Conservation (phyloP, 1,140 invertebrate species). For the Temnothorax curvispinosus region DNA sequence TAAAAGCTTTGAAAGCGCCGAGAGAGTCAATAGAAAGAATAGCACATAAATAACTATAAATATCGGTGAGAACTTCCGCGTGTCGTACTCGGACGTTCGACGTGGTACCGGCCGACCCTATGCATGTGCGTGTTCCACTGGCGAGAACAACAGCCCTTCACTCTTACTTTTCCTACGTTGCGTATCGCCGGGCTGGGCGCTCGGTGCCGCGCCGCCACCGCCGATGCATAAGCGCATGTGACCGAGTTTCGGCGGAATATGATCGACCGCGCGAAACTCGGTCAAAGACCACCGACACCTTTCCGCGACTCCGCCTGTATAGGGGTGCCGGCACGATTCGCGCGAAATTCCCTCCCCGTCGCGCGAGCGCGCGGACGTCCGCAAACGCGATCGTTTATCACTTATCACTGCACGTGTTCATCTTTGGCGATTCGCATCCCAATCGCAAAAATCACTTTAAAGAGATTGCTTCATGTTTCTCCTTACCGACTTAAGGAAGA, state of each 20-base stretch:
- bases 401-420: neutral
- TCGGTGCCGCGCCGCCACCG: slow-evolving; percentile 54
- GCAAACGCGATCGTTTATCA: neutral
- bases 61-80: neutral
- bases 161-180: slow-evolving; percentile 67
- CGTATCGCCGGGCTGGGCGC: slow-evolving; percentile 33
- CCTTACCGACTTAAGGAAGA: neutral
- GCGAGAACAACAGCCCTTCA: slow-evolving; percentile 56
- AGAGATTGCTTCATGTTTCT: neutral
- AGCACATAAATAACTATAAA: neutral
- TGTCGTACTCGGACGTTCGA: neutral
- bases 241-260: slow-evolving; percentile 75
- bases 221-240: slow-evolving; percentile 74
- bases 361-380: neutral
- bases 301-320: slow-evolving; percentile 58
- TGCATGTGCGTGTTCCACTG: slow-evolving; percentile 44
- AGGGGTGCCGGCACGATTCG: slow-evolving; percentile 47
- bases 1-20: neutral
- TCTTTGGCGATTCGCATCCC: neutral
- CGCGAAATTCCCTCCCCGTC: slow-evolving; percentile 48
- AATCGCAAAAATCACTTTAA: neutral
- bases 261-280: slow-evolving; percentile 76
- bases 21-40: neutral
- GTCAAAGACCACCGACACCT: slow-evolving; percentile 77
- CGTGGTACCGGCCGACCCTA: slow-evolving; percentile 30